These are phyloP conservation scores for Tenthredo mesomela DNA, from an alignment of 2,888 invertebrate species.

Conservation along the genomic window DNA sequence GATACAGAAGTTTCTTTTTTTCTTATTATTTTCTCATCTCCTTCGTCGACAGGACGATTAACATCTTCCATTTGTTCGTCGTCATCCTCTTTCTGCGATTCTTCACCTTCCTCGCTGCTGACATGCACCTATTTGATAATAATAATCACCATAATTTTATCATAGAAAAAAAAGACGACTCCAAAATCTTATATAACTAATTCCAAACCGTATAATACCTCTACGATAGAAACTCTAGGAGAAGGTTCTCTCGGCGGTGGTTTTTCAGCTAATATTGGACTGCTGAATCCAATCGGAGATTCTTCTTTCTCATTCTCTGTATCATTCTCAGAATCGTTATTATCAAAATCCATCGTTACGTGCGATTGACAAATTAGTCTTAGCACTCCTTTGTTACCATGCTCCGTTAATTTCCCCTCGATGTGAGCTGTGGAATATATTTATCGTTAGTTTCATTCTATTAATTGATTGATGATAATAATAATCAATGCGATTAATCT, in stretches of 20 bases:
- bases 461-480: background rate
- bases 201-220: constrained; percentile 65
- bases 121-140: constrained; percentile 66
- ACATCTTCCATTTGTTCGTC: constrained; percentile 55
- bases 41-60: constrained; percentile 32
- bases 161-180: background rate
- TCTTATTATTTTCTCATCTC: constrained; percentile 55
- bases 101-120: constrained; percentile 73
- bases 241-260: constrained; percentile 67
- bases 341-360: constrained; percentile 63
- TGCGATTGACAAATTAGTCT: constrained; percentile 68
- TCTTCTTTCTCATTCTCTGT: constrained; percentile 68
- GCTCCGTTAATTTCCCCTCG: constrained; percentile 68
- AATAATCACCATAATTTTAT: background rate
- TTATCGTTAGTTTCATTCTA: background rate
- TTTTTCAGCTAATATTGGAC: constrained; percentile 64
- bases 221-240: constrained; percentile 72
- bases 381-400: constrained; percentile 62
- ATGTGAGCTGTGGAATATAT: constrained; percentile 67
- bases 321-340: constrained; percentile 69
- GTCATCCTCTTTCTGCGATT: constrained; percentile 68
- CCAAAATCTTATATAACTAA: background rate
- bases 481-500: background rate
- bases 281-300: constrained; percentile 67
- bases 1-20: constrained; percentile 59